Evolutionary conservation across 2,888 invertebrate species (phyloP).

Genomic region (Trichogramma dendrolimi): DNA sequence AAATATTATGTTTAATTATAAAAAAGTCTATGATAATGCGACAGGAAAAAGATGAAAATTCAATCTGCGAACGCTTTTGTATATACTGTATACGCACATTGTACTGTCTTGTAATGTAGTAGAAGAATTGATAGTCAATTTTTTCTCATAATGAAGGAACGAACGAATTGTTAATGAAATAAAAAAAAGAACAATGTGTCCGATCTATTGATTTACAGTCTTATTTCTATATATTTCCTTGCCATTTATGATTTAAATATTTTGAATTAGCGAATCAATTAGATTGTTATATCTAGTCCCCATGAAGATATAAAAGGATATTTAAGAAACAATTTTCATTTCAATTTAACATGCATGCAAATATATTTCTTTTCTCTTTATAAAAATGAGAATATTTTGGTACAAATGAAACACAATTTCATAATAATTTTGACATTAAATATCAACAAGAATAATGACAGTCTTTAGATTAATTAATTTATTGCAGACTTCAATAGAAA

Average conservation of each 20-base stretch:
- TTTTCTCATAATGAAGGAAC: slow-evolving; percentile 47
- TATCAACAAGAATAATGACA: neutral
- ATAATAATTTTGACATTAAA: neutral
- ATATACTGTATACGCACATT: slow-evolving; percentile 50
- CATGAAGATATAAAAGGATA: too few species aligned
- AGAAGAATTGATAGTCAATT: slow-evolving; percentile 43
- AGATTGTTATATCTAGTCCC: too few species aligned
- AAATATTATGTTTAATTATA: slow-evolving; percentile 22
- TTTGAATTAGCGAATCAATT: too few species aligned
- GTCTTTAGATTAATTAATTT: too few species aligned
- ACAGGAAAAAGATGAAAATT: slow-evolving; percentile 35
- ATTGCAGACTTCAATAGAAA: too few species aligned
- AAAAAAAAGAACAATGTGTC: neutral
- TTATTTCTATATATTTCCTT: too few species aligned
- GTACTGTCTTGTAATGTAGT: slow-evolving; percentile 44
- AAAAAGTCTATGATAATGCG: slow-evolving; percentile 25
- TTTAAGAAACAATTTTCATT: too few species aligned
- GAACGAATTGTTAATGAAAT: slow-evolving; percentile 20
- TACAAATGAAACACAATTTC: neutral
- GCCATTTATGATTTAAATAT: too few species aligned
- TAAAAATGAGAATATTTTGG: too few species aligned
- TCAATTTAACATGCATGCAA: too few species aligned
- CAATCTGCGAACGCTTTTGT: slow-evolving; percentile 47
- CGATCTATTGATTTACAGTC: too few species aligned
- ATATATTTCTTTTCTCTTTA: too few species aligned